Evolutionary conservation across 2,888 invertebrate genomes (phyloP).

Genomic region (Teinopalpus imperialis): DNA sequence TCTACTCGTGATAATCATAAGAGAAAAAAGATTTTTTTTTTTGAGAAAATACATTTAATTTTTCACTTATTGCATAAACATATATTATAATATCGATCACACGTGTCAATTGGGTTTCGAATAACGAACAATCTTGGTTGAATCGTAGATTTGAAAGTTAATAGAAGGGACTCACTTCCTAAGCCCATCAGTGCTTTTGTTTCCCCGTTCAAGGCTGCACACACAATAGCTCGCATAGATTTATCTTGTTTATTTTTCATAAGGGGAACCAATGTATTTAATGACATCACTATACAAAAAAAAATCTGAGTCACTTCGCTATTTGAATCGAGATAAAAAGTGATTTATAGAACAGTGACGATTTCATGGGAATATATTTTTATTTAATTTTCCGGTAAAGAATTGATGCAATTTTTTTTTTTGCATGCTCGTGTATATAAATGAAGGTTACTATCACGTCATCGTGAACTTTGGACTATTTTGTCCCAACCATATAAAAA

Average conservation of each 20-base stretch:
- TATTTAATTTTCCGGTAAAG: background rate
- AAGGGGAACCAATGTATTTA: conserved; percentile 22
- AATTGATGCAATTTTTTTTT: background rate
- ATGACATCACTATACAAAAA: conserved; percentile 28
- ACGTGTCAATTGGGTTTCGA: too few relatives aligned
- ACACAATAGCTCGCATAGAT: conserved; percentile 24
- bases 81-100: too few relatives aligned
- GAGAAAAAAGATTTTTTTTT: too few relatives aligned
- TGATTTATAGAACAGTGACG: conserved; percentile 6
- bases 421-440: too few relatives aligned
- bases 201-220: conserved; percentile 20
- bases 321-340: conserved; percentile 11
- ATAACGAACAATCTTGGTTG: too few relatives aligned
- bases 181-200: conserved; percentile 26
- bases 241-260: conserved; percentile 25
- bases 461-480: too few relatives aligned
- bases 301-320: conserved; percentile 19
- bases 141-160: too few relatives aligned
- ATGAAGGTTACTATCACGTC: too few relatives aligned
- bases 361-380: conserved; percentile 8
- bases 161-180: conserved; percentile 23
- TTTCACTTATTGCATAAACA: too few relatives aligned
- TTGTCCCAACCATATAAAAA: too few relatives aligned
- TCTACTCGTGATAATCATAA: too few relatives aligned
- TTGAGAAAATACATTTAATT: too few relatives aligned